Percentiles rank a stretch among this genome's conserved stretches.
Conservation (phyloP, 2,797 vertebrate genomes). For the Alectoris magna region DNA sequence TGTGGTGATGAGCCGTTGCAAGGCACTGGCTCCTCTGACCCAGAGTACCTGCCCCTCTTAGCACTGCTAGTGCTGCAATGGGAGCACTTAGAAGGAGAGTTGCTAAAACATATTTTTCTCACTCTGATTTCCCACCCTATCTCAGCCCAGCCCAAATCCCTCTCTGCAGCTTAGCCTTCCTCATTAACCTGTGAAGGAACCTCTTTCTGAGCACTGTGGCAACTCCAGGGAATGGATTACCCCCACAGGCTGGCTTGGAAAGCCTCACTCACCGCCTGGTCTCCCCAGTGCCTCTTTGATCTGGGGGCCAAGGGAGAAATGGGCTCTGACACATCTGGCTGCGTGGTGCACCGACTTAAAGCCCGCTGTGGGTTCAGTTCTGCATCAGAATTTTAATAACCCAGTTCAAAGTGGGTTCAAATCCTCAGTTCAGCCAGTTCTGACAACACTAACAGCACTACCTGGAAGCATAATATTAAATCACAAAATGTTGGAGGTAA, state of each 20-base stretch:
- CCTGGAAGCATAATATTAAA: slow-evolving; percentile 31
- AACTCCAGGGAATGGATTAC: slow-evolving; percentile 49
- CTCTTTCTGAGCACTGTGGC: slow-evolving; percentile 8
- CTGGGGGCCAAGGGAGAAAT: slow-evolving; percentile 46
- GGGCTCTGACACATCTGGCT: slow-evolving; percentile 61
- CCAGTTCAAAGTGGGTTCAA: slow-evolving; percentile 64
- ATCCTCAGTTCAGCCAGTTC: slow-evolving; percentile 31
- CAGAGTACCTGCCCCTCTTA: background rate
- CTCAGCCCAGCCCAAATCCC: background rate
- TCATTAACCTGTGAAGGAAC: slow-evolving; percentile 25
- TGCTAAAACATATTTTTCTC: background rate
- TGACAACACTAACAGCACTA: slow-evolving; percentile 63
- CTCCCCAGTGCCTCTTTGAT: slow-evolving; percentile 58
- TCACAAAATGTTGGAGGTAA: slow-evolving; percentile 25
- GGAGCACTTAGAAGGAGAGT: background rate
- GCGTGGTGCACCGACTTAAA: slow-evolving; percentile 23
- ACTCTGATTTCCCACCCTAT: slow-evolving; percentile 6
- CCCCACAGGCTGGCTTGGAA: background rate
- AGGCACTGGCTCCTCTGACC: background rate
- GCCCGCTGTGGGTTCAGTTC: background rate
- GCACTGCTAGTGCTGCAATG: background rate
- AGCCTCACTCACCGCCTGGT: slow-evolving; percentile 21
- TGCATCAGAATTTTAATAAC: slow-evolving; percentile 66
- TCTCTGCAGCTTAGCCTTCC: slow-evolving; percentile 9
- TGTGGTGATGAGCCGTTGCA: background rate